These are phyloP conservation scores for Lichenostomus cassidix DNA, from an alignment of 2,113 vertebrate genomes.

Conservation along the genomic window DNA sequence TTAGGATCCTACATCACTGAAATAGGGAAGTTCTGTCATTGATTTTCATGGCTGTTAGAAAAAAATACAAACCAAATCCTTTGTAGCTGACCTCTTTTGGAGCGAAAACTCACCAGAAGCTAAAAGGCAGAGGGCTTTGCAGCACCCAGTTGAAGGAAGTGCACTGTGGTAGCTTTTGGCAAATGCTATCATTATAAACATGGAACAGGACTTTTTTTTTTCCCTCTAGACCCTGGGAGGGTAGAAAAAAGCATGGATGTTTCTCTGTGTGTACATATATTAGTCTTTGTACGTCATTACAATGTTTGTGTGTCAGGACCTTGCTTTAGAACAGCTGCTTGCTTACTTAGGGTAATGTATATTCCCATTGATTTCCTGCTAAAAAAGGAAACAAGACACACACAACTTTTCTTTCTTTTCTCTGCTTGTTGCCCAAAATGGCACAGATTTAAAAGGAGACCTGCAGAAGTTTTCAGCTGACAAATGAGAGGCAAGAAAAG, in stretches of 20 bases:
- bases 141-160: not conserved
- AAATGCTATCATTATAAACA: not conserved
- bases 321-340: constrained; percentile 5
- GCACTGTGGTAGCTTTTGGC: not conserved
- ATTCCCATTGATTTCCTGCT: constrained; percentile 5
- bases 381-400: not conserved
- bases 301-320: constrained; percentile 28
- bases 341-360: not conserved
- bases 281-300: not conserved
- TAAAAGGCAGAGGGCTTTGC: not conserved
- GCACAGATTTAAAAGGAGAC: not conserved
- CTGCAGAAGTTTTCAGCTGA: not conserved
- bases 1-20: not conserved
- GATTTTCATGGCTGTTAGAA: not conserved
- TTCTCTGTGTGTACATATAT: not conserved
- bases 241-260: not conserved
- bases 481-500: not conserved
- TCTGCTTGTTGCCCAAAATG: not conserved
- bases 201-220: not conserved
- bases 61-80: not conserved
- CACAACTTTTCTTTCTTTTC: not conserved
- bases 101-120: not conserved
- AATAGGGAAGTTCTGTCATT: not conserved
- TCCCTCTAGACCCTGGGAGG: not conserved
- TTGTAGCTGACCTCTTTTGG: not conserved